A percentile compares a stretch with the other conserved stretches of the same genome.
These are phyloP conservation scores for Teleopsis dalmanni DNA, from an alignment of 1,140 invertebrate species.

Conservation along the genomic window DNA sequence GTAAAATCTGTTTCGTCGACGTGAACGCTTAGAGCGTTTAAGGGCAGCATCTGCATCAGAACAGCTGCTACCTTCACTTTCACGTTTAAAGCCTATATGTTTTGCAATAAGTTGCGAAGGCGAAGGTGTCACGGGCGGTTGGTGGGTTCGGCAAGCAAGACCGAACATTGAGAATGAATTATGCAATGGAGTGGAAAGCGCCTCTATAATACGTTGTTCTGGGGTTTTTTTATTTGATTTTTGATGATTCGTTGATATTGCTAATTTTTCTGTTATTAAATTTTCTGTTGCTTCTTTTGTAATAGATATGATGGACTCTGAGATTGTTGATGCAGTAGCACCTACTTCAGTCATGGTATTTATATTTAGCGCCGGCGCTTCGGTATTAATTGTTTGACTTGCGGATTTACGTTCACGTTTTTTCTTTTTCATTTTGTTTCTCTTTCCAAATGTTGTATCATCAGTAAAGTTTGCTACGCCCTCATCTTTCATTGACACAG, in stretches of 20 bases:
- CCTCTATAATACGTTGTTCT: too few relatives aligned
- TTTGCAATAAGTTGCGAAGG: background rate
- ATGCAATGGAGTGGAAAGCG: too few relatives aligned
- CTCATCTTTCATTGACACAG: too few relatives aligned
- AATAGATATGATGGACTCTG: too few relatives aligned
- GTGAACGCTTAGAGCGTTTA: slow-evolving; percentile 65
- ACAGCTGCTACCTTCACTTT: slow-evolving; percentile 40
- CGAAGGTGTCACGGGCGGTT: background rate
- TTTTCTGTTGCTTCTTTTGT: too few relatives aligned
- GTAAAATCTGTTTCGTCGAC: slow-evolving; percentile 76
- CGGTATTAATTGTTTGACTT: slow-evolving; percentile 13
- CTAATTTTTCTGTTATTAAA: too few relatives aligned
- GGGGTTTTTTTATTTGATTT: too few relatives aligned
- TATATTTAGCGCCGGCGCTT: slow-evolving; percentile 11
- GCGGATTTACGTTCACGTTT: slow-evolving; percentile 52
- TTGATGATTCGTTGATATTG: too few relatives aligned
- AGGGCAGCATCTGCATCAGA: slow-evolving; percentile 49
- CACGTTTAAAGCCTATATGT: background rate
- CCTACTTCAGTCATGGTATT: background rate
- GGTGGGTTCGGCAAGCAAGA: too few relatives aligned
- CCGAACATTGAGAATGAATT: too few relatives aligned
- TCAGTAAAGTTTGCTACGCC: too few relatives aligned
- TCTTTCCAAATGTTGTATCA: slow-evolving; percentile 40
- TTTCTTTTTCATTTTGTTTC: slow-evolving; percentile 51
- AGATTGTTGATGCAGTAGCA: background rate